phyloP scores from a whole-genome alignment of 2,888 invertebrate species.

The Buathra laborator region DNA sequence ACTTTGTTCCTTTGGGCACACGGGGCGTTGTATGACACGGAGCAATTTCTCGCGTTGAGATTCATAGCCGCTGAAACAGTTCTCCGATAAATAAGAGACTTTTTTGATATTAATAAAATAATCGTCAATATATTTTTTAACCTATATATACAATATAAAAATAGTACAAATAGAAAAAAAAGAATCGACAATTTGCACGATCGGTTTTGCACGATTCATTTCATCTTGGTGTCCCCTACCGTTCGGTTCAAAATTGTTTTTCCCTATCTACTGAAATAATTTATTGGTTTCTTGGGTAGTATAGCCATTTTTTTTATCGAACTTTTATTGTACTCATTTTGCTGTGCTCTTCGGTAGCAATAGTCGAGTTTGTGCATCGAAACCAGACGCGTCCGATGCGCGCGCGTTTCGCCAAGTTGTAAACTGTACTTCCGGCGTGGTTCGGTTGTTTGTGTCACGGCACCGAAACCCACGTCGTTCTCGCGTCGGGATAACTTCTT shows the following conservation, averaged over 20 bases:
- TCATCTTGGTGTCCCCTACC: neutral
- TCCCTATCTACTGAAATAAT: slow-evolving; percentile 5
- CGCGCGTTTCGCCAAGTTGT: slow-evolving; percentile 59
- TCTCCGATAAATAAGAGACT: neutral
- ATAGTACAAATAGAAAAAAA: no score
- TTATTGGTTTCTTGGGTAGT: neutral
- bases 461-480: slow-evolving; percentile 53
- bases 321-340: slow-evolving; percentile 46
- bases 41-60: neutral
- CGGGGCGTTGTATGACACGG: neutral
- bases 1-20: neutral
- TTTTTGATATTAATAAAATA: no score
- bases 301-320: neutral
- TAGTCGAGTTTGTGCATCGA: slow-evolving; percentile 12
- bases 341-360: neutral
- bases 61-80: neutral
- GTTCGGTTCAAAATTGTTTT: slow-evolving; percentile 8
- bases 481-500: slow-evolving; percentile 49
- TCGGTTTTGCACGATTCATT: neutral
- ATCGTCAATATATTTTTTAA: no score
- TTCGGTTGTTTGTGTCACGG: slow-evolving; percentile 73
- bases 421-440: slow-evolving; percentile 71
- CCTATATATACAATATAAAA: no score
- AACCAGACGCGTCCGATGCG: slow-evolving; percentile 1
- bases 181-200: no score